phyloP scores from a whole-genome alignment of 2,797 vertebrate genomes.

The Sebastes taczanowskii region DNA sequence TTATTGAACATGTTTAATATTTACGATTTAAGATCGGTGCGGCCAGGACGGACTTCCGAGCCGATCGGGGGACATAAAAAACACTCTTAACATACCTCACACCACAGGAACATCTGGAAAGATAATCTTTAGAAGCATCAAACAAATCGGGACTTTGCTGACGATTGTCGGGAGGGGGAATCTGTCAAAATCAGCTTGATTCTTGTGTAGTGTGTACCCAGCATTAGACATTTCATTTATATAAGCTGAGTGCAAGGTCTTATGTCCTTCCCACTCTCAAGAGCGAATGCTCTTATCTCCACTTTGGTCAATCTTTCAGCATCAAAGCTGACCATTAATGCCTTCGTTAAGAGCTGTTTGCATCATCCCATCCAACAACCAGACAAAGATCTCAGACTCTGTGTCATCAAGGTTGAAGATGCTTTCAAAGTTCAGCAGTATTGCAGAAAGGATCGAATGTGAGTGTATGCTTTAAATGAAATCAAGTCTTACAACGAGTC shows the following conservation, averaged over 20 bases:
- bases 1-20: too few species aligned
- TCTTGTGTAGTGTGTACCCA: too few species aligned
- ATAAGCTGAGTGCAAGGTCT: neutral
- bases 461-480: neutral
- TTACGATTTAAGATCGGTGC: rapidly evolving
- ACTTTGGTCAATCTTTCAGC: neutral
- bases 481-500: neutral
- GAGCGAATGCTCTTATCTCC: neutral
- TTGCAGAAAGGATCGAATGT: neutral
- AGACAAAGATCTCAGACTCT: neutral
- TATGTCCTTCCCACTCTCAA: neutral
- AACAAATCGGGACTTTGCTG: too few species aligned
- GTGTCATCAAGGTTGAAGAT: neutral
- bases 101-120: too few species aligned
- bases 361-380: neutral
- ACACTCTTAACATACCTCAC: too few species aligned
- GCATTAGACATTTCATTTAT: too few species aligned
- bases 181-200: too few species aligned
- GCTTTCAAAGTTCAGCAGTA: neutral
- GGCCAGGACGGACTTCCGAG: too few species aligned
- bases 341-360: neutral
- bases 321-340: neutral
- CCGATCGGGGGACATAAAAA: too few species aligned
- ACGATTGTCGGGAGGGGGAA: too few species aligned
- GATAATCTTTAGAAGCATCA: too few species aligned